A percentile compares a stretch with the other conserved stretches of the same genome.
phyloP scores from a whole-genome alignment of 2,888 invertebrate genomes.

The Thecocarcelia acutangulata region DNA sequence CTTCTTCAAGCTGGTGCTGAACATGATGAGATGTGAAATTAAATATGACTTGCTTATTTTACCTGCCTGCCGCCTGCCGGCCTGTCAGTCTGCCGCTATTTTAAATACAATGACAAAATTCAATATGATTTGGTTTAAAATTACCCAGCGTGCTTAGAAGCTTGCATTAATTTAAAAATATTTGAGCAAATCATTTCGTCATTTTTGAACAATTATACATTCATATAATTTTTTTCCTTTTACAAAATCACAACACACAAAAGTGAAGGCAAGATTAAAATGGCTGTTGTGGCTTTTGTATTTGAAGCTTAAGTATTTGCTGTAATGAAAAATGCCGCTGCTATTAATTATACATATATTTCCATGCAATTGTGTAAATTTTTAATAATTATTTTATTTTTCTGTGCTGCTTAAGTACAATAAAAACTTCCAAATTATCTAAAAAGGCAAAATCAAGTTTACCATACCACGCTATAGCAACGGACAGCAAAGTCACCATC shows the following conservation, averaged over 20 bases:
- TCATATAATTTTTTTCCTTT: conserved; percentile 14
- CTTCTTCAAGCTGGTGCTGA: conserved; percentile 22
- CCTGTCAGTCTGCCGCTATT: conserved; percentile 31
- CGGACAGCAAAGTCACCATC: no score
- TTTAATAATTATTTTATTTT: background rate
- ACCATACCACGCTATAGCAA: no score
- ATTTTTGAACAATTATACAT: conserved; percentile 37
- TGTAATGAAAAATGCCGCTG: conserved; percentile 17
- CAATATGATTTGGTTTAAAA: conserved; percentile 61
- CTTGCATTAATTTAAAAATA: conserved; percentile 1
- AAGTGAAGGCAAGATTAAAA: conserved; percentile 8
- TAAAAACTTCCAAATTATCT: background rate
- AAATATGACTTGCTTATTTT: conserved; percentile 64
- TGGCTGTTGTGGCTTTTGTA: no score
- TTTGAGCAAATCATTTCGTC: conserved; percentile 56
- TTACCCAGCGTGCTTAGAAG: conserved; percentile 36
- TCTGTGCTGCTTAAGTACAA: background rate
- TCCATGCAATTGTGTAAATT: conserved; percentile 37
- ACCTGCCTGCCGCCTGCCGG: conserved; percentile 30
- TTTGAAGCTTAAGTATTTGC: no score
- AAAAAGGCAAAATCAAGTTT: conserved; percentile 48
- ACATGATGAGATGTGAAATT: conserved; percentile 52
- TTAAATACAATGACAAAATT: conserved; percentile 63
- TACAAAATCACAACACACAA: conserved; percentile 25
- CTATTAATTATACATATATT: conserved; percentile 25